Evolutionary conservation across 2,797 vertebrate species (phyloP), one percentile per base, ranked within the genome.

Genomic region (Emydoidea blandingii): DNA sequence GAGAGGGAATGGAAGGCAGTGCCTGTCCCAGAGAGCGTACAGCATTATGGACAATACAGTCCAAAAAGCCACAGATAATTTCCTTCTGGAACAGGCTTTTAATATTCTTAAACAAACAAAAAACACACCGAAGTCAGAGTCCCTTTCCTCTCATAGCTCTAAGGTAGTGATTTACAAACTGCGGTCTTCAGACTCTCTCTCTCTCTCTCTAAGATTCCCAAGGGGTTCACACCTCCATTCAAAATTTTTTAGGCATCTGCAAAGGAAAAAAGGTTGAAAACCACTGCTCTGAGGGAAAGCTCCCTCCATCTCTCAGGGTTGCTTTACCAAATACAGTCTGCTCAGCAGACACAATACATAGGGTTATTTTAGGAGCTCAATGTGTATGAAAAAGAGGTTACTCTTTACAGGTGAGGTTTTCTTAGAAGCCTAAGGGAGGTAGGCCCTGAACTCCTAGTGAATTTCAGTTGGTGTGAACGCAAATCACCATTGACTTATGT

Each of bases 351-450:
- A 37, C n/a, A 37, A 37, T 11, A 21, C n/a, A 37, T 12, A 68
- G n/a, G 18, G 12, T n/a, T 19, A 25, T 9, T 57, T 56, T 0
- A 0, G 56, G 68, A 94, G 29, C 79, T 57, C 79, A 25, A 27
- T 0, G 0, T 41, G 68, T 14, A 2, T 0, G 0, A 56, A 86
- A 88, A 37, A 0, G 5, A 19, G 14, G 56, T 62, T 89, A 72
- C 59, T 53, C 74, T 34, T 41, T 74, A 47, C 41, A 10, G n/a
- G 56, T 0, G 0, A 5, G 81, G 59, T 27, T 4, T 14, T 8
- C 65, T 79, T 79, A 81, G 23, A 37, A 37, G 72, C 82, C 79
- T 41, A 23, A 5, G 37, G 57, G 74, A 93, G 68, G 0, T 10
- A 19, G 81, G 56, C 34, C 25, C 82, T 53, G 25, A 52, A 9